Evolutionary conservation across 1,140 invertebrate species (phyloP), one percentile per base, ranked within the genome.

Genomic region (Zaprionus kolodkinae): DNA sequence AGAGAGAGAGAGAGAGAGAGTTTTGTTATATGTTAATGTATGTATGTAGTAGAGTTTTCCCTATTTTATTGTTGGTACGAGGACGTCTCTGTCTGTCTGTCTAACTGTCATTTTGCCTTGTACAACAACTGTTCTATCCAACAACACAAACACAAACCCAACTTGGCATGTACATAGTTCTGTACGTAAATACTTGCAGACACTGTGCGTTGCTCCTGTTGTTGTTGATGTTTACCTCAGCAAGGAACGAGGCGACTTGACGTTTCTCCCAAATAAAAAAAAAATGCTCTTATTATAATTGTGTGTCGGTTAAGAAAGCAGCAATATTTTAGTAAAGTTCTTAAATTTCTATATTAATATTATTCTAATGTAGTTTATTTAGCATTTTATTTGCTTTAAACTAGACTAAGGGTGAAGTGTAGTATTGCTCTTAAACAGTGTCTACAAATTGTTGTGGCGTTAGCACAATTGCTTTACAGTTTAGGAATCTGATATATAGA

Each of bases 61-160:
- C 15, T 56, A 33, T 50, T 65, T 40, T 15, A 50, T 30, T 56
- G 12, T 48, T 68, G 54, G 27, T 0, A 30, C 3, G 27, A 30
- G 27, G 68, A 61, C 40, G 57, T 76, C 57, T 56, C 61, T 70
- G 72, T 59, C 60, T 12, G 17, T 50, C 45, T 69, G 65, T 73
- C 65, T 70, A 68, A 76, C 72, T 86, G 83, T 87, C 79, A 83
- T 76, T 83, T 88, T 75, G 64, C 76, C 72, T 56, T 72, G 61
- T 72, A 68, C 55, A 73, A 80, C 72, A 77, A 76, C 55, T 77
- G 78, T 77, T 71, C 73, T 72, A 79, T 60, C 74, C 30, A 71
- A 52, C 21, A 72, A 64, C 38, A 67, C 45, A 78, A 17, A 40
- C 54, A 70, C 71, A 50, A 11, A 7, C 52, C 48, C 10, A 63